Percentiles rank a stretch among this genome's conserved stretches.
Conservation (phyloP, 2,113 vertebrate genomes). For the Hylia prasina region DNA sequence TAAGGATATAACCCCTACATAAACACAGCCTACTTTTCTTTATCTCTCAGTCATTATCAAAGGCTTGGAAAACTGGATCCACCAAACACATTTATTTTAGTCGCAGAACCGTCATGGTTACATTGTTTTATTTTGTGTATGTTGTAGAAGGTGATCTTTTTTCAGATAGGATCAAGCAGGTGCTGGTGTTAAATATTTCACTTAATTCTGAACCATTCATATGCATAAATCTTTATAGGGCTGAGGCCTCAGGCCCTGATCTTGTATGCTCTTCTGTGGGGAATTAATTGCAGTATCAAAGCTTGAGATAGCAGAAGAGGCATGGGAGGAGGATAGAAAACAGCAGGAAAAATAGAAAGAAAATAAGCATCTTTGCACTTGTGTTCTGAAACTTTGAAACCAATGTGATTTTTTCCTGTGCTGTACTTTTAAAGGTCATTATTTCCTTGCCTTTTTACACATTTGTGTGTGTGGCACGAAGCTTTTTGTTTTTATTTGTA, state of each 20-base stretch:
- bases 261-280: background rate
- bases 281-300: background rate
- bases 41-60: background rate
- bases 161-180: background rate
- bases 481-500: background rate
- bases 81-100: background rate
- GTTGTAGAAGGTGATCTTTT: background rate
- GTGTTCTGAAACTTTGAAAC: background rate
- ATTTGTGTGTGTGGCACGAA: background rate
- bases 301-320: background rate
- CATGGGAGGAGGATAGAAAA: background rate
- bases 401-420: background rate
- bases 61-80: background rate
- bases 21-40: background rate
- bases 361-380: background rate
- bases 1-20: background rate
- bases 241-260: background rate
- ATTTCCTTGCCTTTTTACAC: background rate
- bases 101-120: background rate
- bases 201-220: background rate
- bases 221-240: background rate
- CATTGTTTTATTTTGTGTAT: background rate
- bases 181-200: background rate
- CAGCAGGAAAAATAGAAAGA: background rate
- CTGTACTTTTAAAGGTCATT: background rate